Base-by-base conservation (phyloP, 1,140 invertebrate species). In the Liolophura sinensis region DNA sequence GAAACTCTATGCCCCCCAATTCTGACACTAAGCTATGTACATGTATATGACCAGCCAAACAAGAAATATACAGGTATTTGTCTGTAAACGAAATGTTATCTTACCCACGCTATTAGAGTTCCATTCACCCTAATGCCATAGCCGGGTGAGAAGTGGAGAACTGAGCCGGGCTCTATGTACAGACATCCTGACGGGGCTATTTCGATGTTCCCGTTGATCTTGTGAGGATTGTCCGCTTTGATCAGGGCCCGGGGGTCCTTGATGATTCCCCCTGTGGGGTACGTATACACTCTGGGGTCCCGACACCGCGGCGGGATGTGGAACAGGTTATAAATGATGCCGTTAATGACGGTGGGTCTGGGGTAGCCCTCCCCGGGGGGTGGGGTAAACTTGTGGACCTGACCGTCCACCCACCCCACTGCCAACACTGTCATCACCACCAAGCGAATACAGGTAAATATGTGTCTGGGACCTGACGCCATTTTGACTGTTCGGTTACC, bases 61-160 rank as follows among this genome's bases (percentile, higher is more conserved):
- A 9, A 40, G 31, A 9, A 40, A 40, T 9, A 40, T 40, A 40
- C 31, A 9, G n/a, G n/a, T n/a, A 5, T 40, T 5, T 9, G 31
- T 5, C 31, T 40, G 31, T 40, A 40, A 40, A 40, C 9, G 31
- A 40, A 40, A 9, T 40, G 31, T 5, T 40, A 81, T 84, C 89
- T 90, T 89, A 97, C 95, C 89, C 92, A 88, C 47, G 94, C 94
- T 61, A 89, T 90, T 9, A 98, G 85, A 71, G 91, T 89, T 71
- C 95, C 96, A 76, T 91, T 89, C 22, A 98, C 91, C 47, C 93
- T 95, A 72, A 98, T 91, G 60, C 95, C 95, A 74, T 93, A 90
- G 85, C 93, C 93, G 3, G 94, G 92, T 6, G 90, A 89, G 84
- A 98, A 96, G 59, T 90, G 87, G 15, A 98, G 85, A 73, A 90